phyloP scores from a whole-genome alignment of 2,888 invertebrate genomes.

The Nycteola revayana region DNA sequence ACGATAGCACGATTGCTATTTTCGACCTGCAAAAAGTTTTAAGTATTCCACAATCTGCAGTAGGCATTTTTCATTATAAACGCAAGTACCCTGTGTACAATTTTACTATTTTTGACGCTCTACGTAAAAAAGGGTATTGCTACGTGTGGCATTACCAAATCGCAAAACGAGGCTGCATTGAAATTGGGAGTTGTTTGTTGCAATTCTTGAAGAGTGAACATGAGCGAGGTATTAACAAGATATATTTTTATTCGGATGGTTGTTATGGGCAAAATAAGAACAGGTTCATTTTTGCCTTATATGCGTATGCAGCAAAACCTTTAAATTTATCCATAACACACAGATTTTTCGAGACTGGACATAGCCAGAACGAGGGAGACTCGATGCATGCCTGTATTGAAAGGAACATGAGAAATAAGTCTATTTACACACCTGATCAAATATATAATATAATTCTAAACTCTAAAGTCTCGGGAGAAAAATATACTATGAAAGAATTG shows the following conservation, averaged over 20 bases:
- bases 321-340: conserved; percentile 11
- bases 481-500: conserved; percentile 2
- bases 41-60: conserved; percentile 27
- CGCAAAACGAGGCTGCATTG: conserved; percentile 21
- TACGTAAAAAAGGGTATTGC: conserved; percentile 17
- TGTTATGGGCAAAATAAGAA: conserved; percentile 14
- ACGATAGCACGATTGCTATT: conserved; percentile 15
- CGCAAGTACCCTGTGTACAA: conserved; percentile 26
- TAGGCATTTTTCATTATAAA: conserved; percentile 31
- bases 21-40: conserved; percentile 23
- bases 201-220: conserved; percentile 2
- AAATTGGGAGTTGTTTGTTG: conserved; percentile 20
- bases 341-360: conserved; percentile 15
- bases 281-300: conserved; percentile 8
- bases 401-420: conserved; percentile 9
- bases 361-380: conserved; percentile 16
- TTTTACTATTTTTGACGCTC: conserved; percentile 26
- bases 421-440: conserved; percentile 15
- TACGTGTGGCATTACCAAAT: conserved; percentile 9
- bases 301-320: conserved; percentile 3
- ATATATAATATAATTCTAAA: conserved; percentile 9
- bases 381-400: conserved; percentile 18
- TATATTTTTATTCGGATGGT: conserved; percentile 13
- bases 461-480: conserved; percentile 6
- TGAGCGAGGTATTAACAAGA: conserved; percentile 2